Evolutionary conservation across 2,888 invertebrate species (phyloP).

Genomic region (Parnassius apollo): DNA sequence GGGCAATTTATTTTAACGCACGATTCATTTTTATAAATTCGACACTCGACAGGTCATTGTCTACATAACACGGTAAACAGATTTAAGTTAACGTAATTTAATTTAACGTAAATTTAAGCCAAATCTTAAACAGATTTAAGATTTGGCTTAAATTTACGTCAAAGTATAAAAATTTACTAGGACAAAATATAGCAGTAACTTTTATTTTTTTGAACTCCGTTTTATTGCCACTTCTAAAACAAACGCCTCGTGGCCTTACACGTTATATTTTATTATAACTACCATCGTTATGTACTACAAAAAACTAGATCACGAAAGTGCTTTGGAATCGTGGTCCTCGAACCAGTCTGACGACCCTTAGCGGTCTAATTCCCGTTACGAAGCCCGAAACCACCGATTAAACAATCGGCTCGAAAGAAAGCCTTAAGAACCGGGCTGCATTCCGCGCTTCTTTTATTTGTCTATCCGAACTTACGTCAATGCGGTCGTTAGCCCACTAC

Average conservation of each 20-base stretch:
- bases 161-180: background rate
- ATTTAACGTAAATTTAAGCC: too few relatives aligned
- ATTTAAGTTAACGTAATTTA: too few relatives aligned
- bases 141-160: too few relatives aligned
- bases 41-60: too few relatives aligned
- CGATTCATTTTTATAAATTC: too few relatives aligned
- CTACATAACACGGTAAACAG: too few relatives aligned
- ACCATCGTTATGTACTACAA: slow-evolving; percentile 19
- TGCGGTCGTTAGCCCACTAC: slow-evolving; percentile 60
- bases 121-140: too few relatives aligned
- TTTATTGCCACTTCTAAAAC: slow-evolving; percentile 15
- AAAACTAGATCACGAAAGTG: slow-evolving; percentile 30
- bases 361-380: slow-evolving; percentile 33
- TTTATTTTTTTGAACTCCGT: slow-evolving; percentile 5
- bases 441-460: slow-evolving; percentile 62
- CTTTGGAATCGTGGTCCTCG: slow-evolving; percentile 30
- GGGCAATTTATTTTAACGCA: too few relatives aligned
- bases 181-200: slow-evolving; percentile 4
- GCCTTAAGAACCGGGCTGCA: slow-evolving; percentile 54
- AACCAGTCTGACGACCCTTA: slow-evolving; percentile 30
- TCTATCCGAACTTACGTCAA: slow-evolving; percentile 59
- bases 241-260: slow-evolving; percentile 8
- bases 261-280: slow-evolving; percentile 13
- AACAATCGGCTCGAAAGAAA: slow-evolving; percentile 36
- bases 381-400: slow-evolving; percentile 28